phyloP scores from a whole-genome alignment of 2,797 vertebrate species.

The Apogon talboti region DNA sequence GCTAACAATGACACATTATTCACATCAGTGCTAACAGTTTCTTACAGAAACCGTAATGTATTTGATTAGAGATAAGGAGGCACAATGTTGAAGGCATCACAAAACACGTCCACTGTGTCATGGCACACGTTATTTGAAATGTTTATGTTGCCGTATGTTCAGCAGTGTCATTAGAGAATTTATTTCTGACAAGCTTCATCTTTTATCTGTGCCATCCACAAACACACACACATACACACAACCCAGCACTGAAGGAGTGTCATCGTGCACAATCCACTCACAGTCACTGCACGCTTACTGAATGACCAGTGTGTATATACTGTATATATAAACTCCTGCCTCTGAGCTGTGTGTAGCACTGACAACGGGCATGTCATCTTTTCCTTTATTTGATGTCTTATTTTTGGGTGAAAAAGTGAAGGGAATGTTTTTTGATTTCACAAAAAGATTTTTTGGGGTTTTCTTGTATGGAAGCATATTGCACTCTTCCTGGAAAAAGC shows the following conservation, averaged over 20 bases:
- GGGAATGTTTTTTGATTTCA: constrained; percentile 74
- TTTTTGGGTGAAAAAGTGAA: constrained; percentile 58
- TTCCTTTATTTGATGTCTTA: constrained; percentile 51
- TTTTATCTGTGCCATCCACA: constrained; percentile 61
- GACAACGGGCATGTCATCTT: constrained; percentile 76
- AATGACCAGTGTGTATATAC: constrained; percentile 69
- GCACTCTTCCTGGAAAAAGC: constrained; percentile 46
- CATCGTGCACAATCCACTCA: constrained; percentile 72
- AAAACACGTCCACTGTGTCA: constrained; percentile 59
- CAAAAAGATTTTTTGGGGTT: constrained; percentile 46
- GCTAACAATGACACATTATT: constrained; percentile 62
- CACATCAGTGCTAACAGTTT: constrained; percentile 38
- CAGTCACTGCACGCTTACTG: constrained; percentile 76
- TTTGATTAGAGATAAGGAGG: constrained; percentile 60
- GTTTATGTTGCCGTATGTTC: constrained; percentile 55
- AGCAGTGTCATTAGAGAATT: constrained; percentile 49
- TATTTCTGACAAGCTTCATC: constrained; percentile 58
- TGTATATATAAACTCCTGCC: constrained; percentile 49
- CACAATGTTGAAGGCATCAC: constrained; percentile 58
- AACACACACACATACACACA: constrained; percentile 20
- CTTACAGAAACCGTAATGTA: constrained; percentile 30
- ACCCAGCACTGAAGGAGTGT: constrained; percentile 37
- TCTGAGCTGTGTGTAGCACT: constrained; percentile 68
- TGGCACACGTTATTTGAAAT: constrained; percentile 34
- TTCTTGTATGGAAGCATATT: constrained; percentile 78